A percentile compares a stretch with the other conserved stretches of the same genome.
Conservation (phyloP, 2,797 vertebrate species). For the Gymnoscopelus braueri region DNA sequence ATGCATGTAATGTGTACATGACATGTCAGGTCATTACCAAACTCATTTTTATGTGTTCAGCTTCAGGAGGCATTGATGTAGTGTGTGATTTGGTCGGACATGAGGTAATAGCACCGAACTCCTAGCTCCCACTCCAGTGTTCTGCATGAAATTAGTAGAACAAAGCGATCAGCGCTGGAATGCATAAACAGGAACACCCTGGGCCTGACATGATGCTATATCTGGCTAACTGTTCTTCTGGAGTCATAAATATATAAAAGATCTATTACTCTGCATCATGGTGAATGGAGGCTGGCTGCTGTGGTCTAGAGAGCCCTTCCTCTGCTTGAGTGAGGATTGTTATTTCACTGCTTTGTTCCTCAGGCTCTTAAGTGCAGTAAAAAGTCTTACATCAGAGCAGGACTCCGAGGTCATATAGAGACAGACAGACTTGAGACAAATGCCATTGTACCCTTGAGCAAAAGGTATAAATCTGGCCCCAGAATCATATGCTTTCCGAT, state of each 20-base stretch:
- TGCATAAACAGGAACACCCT: constrained; percentile 9
- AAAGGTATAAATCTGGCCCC: constrained; percentile 49
- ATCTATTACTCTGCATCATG: constrained; percentile 46
- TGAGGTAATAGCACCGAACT: constrained; percentile 31
- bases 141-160: constrained; percentile 44
- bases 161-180: constrained; percentile 10
- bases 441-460: constrained; percentile 46
- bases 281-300: constrained; percentile 10
- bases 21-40: constrained; percentile 1
- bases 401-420: constrained; percentile 49
- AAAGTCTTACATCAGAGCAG: constrained; percentile 39
- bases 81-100: constrained; percentile 29
- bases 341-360: constrained; percentile 53
- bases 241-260: constrained; percentile 53
- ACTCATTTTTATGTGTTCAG: background rate
- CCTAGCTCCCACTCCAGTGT: constrained; percentile 14
- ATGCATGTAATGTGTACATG: constrained; percentile 17
- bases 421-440: constrained; percentile 56
- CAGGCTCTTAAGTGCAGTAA: constrained; percentile 48
- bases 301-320: constrained; percentile 26
- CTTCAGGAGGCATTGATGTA: constrained; percentile 21
- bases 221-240: constrained; percentile 26
- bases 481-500: constrained; percentile 28
- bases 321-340: constrained; percentile 36
- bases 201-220: constrained; percentile 30